A percentile compares a stretch with the other conserved stretches of the same genome.
Conservation (phyloP, 2,888 invertebrate species). For the Eucera pruinosa region DNA sequence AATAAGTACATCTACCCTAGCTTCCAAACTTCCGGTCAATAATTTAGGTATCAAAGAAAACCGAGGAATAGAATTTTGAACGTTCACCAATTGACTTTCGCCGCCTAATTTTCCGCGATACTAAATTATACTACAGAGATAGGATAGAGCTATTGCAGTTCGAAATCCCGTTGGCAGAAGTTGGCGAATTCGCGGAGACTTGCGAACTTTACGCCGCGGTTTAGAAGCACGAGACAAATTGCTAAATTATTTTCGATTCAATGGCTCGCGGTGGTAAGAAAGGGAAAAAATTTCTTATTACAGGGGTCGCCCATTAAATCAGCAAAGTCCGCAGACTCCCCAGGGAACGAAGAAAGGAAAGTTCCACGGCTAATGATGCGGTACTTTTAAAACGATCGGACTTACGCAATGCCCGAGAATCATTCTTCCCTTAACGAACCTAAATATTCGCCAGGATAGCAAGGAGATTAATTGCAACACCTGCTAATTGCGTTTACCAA, state of each 20-base stretch:
- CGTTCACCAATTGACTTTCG: slow-evolving; percentile 8
- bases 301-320: slow-evolving; percentile 65
- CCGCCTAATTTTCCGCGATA: background rate
- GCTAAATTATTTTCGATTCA: slow-evolving; percentile 52
- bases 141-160: background rate
- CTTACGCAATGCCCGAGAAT: slow-evolving; percentile 37
- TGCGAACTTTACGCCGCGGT: slow-evolving; percentile 8
- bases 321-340: slow-evolving; percentile 60
- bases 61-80: background rate
- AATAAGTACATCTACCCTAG: too few species aligned
- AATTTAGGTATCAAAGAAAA: background rate
- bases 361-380: slow-evolving; percentile 69
- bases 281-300: slow-evolving; percentile 53
- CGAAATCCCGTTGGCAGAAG: background rate
- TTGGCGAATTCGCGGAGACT: slow-evolving; percentile 20
- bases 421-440: slow-evolving; percentile 28
- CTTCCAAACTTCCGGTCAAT: too few species aligned
- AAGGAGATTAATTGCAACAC: slow-evolving; percentile 7
- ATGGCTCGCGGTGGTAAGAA: background rate
- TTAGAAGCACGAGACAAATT: slow-evolving; percentile 31
- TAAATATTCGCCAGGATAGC: slow-evolving; percentile 47
- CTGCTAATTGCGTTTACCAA: slow-evolving; percentile 15
- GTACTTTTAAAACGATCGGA: slow-evolving; percentile 64
- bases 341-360: slow-evolving; percentile 52
- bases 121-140: slow-evolving; percentile 7